Evolutionary conservation across 2,888 invertebrate species (phyloP), one percentile per base, ranked within the genome.

Genomic region (Dolomedes plantarius): DNA sequence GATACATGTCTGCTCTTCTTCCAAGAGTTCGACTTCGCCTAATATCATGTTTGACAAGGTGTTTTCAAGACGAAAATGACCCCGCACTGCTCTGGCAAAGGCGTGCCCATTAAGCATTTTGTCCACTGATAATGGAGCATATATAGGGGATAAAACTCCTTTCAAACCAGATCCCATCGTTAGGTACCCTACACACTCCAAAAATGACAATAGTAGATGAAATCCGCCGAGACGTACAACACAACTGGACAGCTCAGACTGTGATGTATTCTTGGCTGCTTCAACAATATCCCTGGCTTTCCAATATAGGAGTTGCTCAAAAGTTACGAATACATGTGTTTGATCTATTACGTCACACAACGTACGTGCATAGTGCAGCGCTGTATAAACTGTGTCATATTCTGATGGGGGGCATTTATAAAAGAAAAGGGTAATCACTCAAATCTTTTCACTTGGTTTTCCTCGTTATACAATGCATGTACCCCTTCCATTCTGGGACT

Each of bases 191-290:
- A 41, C 41, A 41, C 16, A 41, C 41, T 9, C 16, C 41, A 41
- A 41, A 41, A 41, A 41, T 41, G 13, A 41, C 41, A 41, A 41
- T 41, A 41, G 41, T 41, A 41, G 41, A 41, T 41, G 41, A 41
- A 13, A 41, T 41, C 11, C 16, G 41, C 16, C 41, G 41, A 41
- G 41, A 41, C 41, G 41, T 41, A 41, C 41, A 41, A 41, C 41
- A 41, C 41, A 41, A 41, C 41, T 41, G 41, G 41, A 41, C 41
- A 41, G 41, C n/a, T n/a, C n/a, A n/a, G n/a, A n/a, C 41, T 41
- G 9, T 41, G 41, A 41, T 41, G 41, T 41, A 41, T 41, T 41
- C 41, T 9, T 41, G 13, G 41, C 41, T 41, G 41, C 41, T 41
- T 41, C 16, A 16, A 41, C 41, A 41, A 41, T 16, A 41, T 41